A percentile compares a stretch with the other conserved stretches of the same genome.
Evolutionary conservation across 2,888 invertebrate species (phyloP).

Genomic region (Lochmaea capreae): DNA sequence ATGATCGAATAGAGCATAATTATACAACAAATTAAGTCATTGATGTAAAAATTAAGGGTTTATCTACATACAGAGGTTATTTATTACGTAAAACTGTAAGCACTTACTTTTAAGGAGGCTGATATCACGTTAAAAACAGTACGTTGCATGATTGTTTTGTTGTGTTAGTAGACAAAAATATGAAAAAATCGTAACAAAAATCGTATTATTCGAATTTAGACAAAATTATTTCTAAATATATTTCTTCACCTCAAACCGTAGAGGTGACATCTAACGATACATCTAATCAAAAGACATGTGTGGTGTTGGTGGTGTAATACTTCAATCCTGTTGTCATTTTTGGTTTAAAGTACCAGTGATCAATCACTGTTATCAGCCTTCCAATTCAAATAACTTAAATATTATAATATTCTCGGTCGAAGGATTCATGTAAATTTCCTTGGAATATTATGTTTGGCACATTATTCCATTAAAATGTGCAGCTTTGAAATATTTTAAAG

Average conservation of each 20-base stretch:
- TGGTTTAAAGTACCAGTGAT: neutral
- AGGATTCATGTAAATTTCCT: no score
- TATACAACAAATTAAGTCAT: neutral
- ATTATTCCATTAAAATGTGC: no score
- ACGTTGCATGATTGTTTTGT: slow-evolving; percentile 64
- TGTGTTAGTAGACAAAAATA: slow-evolving; percentile 10
- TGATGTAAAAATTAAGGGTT: neutral
- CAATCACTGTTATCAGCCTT: no score
- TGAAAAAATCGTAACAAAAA: slow-evolving; percentile 1
- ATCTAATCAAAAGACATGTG: slow-evolving; percentile 21
- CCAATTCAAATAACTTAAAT: no score
- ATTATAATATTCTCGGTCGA: no score
- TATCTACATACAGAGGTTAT: neutral
- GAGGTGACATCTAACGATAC: slow-evolving; percentile 30
- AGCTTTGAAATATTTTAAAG: no score
- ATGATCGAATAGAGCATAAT: no score
- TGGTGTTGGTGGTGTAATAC: neutral
- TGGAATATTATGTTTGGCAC: no score
- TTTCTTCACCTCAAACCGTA: slow-evolving; percentile 21
- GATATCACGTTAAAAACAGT: slow-evolving; percentile 65
- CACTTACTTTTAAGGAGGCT: slow-evolving; percentile 65
- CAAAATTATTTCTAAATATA: slow-evolving; percentile 11
- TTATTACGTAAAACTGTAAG: slow-evolving; percentile 28
- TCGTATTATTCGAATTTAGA: slow-evolving; percentile 16
- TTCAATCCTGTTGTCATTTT: neutral